Percentiles rank a stretch among this genome's conserved stretches.
Conservation (phyloP, 2,113 vertebrate genomes). For the Meriones unguiculatus region DNA sequence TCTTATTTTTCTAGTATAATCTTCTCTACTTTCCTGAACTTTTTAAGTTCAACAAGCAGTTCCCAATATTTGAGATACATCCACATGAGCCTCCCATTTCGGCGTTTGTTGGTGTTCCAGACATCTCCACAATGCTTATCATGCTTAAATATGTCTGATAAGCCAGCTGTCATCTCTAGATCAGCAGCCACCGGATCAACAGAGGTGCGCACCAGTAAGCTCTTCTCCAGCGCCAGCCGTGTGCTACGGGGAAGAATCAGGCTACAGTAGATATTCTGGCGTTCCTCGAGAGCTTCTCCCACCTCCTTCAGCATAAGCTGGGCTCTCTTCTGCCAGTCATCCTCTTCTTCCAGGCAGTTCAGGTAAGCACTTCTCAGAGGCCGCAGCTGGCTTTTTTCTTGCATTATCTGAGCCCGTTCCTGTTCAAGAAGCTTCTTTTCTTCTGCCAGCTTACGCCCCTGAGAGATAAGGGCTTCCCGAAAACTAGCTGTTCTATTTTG, state of each 20-base stretch:
- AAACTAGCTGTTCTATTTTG: slow-evolving; percentile 92
- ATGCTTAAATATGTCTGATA: slow-evolving; percentile 95
- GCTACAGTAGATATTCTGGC: slow-evolving; percentile 95
- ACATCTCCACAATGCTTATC: slow-evolving; percentile 93
- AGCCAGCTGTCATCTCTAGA: slow-evolving; percentile 90
- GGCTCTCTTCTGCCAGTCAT: slow-evolving; percentile 90
- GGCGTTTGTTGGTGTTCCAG: slow-evolving; percentile 91
- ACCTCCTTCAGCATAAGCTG: slow-evolving; percentile 89
- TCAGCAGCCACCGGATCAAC: slow-evolving; percentile 88
- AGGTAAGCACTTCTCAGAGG: slow-evolving; percentile 88
- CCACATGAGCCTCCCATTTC: slow-evolving; percentile 98
- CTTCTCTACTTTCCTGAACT: slow-evolving; percentile 91
- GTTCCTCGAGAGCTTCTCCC: slow-evolving; percentile 91
- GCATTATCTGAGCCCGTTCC: slow-evolving; percentile 89
- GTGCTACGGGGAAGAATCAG: slow-evolving; percentile 87
- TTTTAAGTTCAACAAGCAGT: slow-evolving; percentile 90
- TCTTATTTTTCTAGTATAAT: slow-evolving; percentile 85
- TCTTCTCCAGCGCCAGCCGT: slow-evolving; percentile 93
- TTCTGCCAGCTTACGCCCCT: slow-evolving; percentile 93
- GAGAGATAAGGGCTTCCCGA: slow-evolving; percentile 92
- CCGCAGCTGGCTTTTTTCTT: slow-evolving; percentile 88
- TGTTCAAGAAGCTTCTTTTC: slow-evolving; percentile 92
- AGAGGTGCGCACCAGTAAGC: slow-evolving; percentile 90
- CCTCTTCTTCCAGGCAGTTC: slow-evolving; percentile 89
- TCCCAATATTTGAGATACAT: slow-evolving; percentile 97